Percentiles rank a stretch among this genome's conserved stretches.
Conservation (phyloP, 2,113 vertebrate species). For the human region DNA sequence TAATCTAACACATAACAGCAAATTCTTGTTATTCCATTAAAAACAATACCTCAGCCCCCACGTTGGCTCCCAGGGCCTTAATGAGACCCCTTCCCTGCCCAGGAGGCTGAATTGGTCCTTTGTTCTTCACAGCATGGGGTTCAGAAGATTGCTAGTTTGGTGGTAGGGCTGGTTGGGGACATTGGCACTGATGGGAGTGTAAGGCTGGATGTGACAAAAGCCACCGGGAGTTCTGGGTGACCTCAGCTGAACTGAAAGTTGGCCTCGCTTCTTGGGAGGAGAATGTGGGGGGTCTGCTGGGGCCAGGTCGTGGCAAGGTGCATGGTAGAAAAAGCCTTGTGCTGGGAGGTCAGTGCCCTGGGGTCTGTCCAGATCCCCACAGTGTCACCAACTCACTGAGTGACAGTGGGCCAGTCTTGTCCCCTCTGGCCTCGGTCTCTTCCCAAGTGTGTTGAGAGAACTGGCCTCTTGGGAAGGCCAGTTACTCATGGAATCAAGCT, state of each 20-base stretch:
- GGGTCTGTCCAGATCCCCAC: background rate
- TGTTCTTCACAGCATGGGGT: constrained; percentile 83
- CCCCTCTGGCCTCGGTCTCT: background rate
- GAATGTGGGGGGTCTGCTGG: constrained; percentile 58
- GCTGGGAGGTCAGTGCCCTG: background rate
- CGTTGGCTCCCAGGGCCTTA: constrained; percentile 84
- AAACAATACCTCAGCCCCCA: constrained; percentile 87
- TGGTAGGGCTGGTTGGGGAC: constrained; percentile 69
- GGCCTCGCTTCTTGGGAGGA: constrained; percentile 63
- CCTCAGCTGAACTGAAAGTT: constrained; percentile 82
- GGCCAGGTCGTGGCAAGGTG: background rate
- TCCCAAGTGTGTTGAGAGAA: accelerated
- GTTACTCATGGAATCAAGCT: too few relatives aligned
- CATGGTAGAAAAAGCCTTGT: background rate
- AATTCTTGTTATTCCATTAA: constrained; percentile 87
- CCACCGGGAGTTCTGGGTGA: constrained; percentile 71
- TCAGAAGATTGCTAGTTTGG: constrained; percentile 85
- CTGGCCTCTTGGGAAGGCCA: background rate
- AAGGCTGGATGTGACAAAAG: constrained; percentile 63
- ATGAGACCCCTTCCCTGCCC: constrained; percentile 85
- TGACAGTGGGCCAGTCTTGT: too few relatives aligned
- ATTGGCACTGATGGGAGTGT: background rate
- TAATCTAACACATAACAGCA: constrained; percentile 86
- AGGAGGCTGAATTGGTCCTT: constrained; percentile 84
- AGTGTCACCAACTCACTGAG: background rate